phyloP scores from a whole-genome alignment of 2,888 invertebrate species.

The Idaea straminata region DNA sequence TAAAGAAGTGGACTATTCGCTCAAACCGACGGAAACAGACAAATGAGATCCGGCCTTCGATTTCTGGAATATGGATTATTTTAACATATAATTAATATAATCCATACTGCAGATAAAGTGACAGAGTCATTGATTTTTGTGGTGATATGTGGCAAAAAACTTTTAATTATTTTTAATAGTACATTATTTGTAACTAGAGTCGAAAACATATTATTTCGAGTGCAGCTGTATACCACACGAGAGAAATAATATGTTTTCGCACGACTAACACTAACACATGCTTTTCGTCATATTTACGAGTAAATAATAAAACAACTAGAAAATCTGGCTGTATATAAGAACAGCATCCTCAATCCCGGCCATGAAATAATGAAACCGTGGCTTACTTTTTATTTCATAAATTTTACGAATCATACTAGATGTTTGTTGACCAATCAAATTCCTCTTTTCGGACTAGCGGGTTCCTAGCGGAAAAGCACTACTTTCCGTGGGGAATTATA shows the following conservation, averaged over 20 bases:
- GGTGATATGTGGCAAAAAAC: neutral
- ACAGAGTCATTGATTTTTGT: neutral
- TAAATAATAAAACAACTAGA: neutral
- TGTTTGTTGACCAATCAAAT: neutral
- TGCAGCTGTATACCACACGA: neutral
- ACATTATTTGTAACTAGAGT: neutral
- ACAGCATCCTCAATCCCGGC: neutral
- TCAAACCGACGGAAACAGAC: constrained; percentile 54
- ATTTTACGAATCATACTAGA: neutral
- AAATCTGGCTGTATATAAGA: neutral
- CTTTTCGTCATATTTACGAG: neutral
- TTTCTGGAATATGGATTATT: constrained; percentile 32
- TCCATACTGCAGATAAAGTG: constrained; percentile 4
- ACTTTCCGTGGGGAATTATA: neutral
- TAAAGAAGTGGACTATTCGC: constrained; percentile 65
- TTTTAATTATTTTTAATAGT: neutral
- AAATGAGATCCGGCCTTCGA: constrained; percentile 40
- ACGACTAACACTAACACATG: neutral
- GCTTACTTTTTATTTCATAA: neutral
- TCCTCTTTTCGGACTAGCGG: no score
- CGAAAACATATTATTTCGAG: neutral
- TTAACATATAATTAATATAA: constrained; percentile 25
- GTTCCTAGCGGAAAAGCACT: no score
- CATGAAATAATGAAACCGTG: neutral
- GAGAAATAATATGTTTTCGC: neutral